phyloP scores from a whole-genome alignment of 1,140 invertebrate genomes.

The Eriosoma lanigerum region DNA sequence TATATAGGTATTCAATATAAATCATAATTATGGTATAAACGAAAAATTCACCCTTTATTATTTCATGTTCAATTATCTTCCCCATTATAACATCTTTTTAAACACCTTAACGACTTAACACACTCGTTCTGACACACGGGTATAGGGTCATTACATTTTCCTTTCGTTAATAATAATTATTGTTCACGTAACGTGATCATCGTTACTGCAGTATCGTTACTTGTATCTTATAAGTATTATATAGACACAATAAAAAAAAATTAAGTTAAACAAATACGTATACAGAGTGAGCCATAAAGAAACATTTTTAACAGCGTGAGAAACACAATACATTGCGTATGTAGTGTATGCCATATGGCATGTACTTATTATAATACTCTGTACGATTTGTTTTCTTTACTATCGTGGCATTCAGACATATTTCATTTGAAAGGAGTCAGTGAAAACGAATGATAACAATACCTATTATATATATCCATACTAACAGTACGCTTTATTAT shows the following conservation, averaged over 20 bases:
- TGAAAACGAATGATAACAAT: too few species aligned
- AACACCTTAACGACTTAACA: too few species aligned
- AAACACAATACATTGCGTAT: not conserved
- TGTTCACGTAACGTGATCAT: not conserved
- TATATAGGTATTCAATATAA: too few species aligned
- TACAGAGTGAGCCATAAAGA: not conserved
- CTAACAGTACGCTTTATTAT: too few species aligned
- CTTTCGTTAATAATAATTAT: not conserved
- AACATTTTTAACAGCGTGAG: not conserved
- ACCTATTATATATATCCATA: too few species aligned
- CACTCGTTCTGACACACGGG: not conserved
- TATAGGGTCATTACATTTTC: not conserved
- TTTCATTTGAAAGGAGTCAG: too few species aligned
- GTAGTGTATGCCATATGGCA: not conserved
- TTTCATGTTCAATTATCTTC: constrained; percentile 11
- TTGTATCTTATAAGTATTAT: too few species aligned
- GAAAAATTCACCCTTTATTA: constrained; percentile 9
- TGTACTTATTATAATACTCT: too few species aligned
- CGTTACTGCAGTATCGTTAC: not conserved
- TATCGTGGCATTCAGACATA: too few species aligned
- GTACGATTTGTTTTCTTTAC: too few species aligned
- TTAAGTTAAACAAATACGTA: not conserved
- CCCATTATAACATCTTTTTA: too few species aligned
- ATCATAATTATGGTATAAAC: not conserved
- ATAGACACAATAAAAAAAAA: not conserved